Evolutionary conservation across 2,888 invertebrate species (phyloP).

Genomic region (Cinara cedri): DNA sequence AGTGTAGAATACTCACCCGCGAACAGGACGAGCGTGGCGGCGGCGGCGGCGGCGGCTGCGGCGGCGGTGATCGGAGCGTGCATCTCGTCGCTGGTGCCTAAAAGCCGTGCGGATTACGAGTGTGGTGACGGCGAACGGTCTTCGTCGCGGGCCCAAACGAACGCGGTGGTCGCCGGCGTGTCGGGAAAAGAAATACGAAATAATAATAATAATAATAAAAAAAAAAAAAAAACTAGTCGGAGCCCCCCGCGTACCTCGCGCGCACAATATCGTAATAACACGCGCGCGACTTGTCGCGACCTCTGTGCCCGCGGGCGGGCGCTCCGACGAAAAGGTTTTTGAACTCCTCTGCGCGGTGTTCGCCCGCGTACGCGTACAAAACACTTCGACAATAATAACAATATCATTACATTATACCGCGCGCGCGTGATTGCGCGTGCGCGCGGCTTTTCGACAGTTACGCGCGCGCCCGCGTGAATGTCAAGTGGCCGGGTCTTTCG

Average conservation of each 20-base stretch:
- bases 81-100: slow-evolving; percentile 31
- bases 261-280: too few species aligned
- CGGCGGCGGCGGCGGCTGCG: slow-evolving; percentile 5
- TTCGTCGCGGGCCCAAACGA: neutral
- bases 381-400: too few species aligned
- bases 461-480: too few species aligned
- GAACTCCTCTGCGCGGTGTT: slow-evolving; percentile 20
- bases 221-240: neutral
- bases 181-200: neutral
- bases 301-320: slow-evolving; percentile 27
- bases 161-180: too few species aligned
- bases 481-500: too few species aligned
- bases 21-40: slow-evolving; percentile 58
- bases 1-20: slow-evolving; percentile 60
- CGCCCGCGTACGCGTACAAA: too few species aligned
- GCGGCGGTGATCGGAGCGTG: slow-evolving; percentile 33
- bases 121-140: slow-evolving; percentile 15
- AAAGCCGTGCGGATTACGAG: slow-evolving; percentile 42
- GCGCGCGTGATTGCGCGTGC: slow-evolving; percentile 1
- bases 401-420: neutral
- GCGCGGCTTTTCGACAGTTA: neutral
- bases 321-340: slow-evolving; percentile 44
- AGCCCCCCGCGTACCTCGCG: slow-evolving; percentile 27
- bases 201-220: neutral
- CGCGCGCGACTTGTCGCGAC: slow-evolving; percentile 43